Conservation (phyloP, 2,797 vertebrate species). For the Onychomys torridus region DNA sequence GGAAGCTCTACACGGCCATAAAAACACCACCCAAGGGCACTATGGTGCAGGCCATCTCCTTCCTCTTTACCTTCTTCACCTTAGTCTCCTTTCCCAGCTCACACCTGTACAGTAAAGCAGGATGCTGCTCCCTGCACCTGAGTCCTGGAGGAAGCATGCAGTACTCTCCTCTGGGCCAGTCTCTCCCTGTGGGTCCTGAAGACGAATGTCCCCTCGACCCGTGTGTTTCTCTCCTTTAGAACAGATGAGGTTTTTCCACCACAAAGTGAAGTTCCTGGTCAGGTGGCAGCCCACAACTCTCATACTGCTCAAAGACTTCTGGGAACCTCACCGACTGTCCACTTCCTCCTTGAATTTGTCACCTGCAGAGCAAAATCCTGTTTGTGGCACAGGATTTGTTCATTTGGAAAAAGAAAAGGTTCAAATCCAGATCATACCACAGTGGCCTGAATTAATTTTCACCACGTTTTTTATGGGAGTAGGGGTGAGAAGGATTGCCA, state of each 20-base stretch:
- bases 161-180: too few species aligned
- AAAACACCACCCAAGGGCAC: neutral
- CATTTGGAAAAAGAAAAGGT: neutral
- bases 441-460: neutral
- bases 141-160: neutral
- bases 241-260: neutral
- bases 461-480: too few species aligned
- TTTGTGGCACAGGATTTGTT: neutral
- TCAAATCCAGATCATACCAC: neutral
- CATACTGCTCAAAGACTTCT: neutral
- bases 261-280: neutral
- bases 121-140: neutral
- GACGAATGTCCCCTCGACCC: neutral
- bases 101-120: neutral
- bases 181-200: neutral
- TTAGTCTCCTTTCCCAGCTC: neutral
- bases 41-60: neutral
- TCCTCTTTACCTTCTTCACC: too few species aligned
- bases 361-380: neutral
- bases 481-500: too few species aligned
- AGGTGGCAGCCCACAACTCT: neutral
- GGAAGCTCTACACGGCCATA: neutral
- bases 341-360: neutral
- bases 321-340: neutral
- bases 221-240: neutral